Conservation (phyloP, 2,113 vertebrate genomes). For the Pomatostomus ruficeps region DNA sequence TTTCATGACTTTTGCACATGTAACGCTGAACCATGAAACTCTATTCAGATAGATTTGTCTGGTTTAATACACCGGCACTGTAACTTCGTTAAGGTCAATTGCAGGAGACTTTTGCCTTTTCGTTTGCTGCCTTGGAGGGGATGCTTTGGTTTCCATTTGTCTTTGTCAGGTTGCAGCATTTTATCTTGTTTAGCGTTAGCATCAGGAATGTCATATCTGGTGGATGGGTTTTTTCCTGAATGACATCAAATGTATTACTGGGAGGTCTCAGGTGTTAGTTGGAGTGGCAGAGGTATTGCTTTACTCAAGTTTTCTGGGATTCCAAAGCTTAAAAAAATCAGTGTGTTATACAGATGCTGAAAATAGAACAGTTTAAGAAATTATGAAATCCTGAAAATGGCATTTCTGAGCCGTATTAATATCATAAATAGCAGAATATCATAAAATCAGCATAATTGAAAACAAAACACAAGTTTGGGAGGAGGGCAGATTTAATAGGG, state of each 20-base stretch:
- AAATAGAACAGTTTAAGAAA: not conserved
- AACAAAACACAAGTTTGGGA: not conserved
- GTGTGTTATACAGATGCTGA: not conserved
- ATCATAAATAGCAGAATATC: not conserved
- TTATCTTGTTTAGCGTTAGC: not conserved
- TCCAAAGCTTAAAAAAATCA: not conserved
- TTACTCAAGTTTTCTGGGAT: not conserved
- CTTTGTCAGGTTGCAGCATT: not conserved
- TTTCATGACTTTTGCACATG: not conserved
- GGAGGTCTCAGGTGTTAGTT: not conserved
- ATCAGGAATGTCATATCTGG: not conserved
- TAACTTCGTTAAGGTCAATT: not conserved
- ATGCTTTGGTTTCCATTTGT: not conserved
- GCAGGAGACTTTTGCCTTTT: not conserved
- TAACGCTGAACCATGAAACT: conserved; percentile 6
- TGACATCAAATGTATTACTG: not conserved
- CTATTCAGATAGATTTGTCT: not conserved
- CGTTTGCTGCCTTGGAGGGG: not conserved
- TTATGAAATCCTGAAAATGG: not conserved
- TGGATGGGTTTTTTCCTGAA: not conserved
- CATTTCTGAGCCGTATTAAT: not conserved
- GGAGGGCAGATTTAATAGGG: not conserved
- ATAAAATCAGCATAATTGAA: not conserved
- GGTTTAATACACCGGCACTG: not conserved
- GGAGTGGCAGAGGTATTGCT: not conserved